phyloP scores from a whole-genome alignment of 2,888 invertebrate species.

The Polyploca ridens region DNA sequence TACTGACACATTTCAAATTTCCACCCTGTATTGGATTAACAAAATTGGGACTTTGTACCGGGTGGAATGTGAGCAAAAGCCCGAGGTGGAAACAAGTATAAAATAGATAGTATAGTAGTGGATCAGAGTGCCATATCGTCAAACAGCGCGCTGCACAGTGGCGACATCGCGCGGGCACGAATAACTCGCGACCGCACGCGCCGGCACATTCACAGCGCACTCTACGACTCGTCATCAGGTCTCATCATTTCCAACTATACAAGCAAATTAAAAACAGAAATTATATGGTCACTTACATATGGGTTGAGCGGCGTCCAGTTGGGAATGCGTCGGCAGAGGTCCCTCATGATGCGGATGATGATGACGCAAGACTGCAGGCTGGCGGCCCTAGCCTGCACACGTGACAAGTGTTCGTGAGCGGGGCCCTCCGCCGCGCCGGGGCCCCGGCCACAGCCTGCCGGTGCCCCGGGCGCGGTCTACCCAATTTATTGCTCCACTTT shows the following conservation, averaged over 20 bases:
- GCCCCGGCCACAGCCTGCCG: constrained; percentile 10
- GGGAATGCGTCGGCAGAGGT: constrained; percentile 96
- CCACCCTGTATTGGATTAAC: too few species aligned
- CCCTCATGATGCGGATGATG: constrained; percentile 97
- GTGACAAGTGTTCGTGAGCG: constrained; percentile 12
- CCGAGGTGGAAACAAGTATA: neutral
- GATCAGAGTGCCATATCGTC: constrained; percentile 61
- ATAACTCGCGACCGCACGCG: constrained; percentile 46
- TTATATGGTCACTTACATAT: constrained; percentile 88
- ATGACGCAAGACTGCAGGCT: constrained; percentile 98
- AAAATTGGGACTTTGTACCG: too few species aligned
- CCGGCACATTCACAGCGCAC: constrained; percentile 16
- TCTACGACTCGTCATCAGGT: constrained; percentile 68
- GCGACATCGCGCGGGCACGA: constrained; percentile 29
- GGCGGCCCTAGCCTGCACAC: constrained; percentile 95
- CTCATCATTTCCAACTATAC: constrained; percentile 52
- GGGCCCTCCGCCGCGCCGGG: constrained; percentile 18
- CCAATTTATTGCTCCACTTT: constrained; percentile 56
- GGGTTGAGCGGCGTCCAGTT: constrained; percentile 97
- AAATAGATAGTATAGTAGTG: constrained; percentile 9
- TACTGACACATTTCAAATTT: too few species aligned
- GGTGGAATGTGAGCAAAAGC: neutral
- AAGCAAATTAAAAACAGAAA: neutral
- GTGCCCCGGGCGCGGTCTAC: constrained; percentile 19
- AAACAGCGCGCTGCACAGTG: constrained; percentile 19